Conservation (phyloP, 2,113 vertebrate genomes). For the Phocoena phocoena region DNA sequence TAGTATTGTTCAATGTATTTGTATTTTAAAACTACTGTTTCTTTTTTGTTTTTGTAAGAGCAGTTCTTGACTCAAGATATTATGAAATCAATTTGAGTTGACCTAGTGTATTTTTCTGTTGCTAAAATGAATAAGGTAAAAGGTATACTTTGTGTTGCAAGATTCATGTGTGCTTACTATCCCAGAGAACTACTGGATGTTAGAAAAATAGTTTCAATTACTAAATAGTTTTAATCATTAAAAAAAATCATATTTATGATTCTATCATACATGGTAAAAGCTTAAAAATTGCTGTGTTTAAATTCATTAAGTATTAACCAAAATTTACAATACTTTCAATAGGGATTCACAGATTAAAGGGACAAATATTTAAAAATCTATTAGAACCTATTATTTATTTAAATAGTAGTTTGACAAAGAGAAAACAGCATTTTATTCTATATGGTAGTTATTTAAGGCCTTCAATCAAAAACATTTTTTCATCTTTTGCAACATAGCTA, state of each 20-base stretch:
- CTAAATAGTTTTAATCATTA: neutral
- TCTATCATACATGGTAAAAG: neutral
- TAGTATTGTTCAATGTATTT: neutral
- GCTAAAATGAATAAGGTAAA: neutral
- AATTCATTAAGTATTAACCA: neutral
- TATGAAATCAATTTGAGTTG: neutral
- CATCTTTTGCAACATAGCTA: neutral
- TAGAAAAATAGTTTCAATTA: conserved; percentile 9
- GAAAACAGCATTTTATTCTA: conserved; percentile 9
- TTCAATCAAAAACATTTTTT: conserved; percentile 18
- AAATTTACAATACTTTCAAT: neutral
- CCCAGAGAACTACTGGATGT: neutral
- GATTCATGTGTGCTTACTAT: neutral
- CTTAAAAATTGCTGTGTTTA: neutral
- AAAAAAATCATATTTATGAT: conserved; percentile 3
- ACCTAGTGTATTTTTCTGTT: neutral
- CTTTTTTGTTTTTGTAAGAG: neutral
- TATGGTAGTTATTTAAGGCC: neutral
- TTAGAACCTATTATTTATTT: neutral
- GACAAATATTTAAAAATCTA: neutral
- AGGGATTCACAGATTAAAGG: neutral
- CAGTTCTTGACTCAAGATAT: conserved; percentile 5
- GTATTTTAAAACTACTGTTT: neutral
- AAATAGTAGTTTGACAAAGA: neutral
- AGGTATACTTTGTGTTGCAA: neutral